phyloP scores from a whole-genome alignment of 1,140 invertebrate genomes.

The Bombus vancouverensis region DNA sequence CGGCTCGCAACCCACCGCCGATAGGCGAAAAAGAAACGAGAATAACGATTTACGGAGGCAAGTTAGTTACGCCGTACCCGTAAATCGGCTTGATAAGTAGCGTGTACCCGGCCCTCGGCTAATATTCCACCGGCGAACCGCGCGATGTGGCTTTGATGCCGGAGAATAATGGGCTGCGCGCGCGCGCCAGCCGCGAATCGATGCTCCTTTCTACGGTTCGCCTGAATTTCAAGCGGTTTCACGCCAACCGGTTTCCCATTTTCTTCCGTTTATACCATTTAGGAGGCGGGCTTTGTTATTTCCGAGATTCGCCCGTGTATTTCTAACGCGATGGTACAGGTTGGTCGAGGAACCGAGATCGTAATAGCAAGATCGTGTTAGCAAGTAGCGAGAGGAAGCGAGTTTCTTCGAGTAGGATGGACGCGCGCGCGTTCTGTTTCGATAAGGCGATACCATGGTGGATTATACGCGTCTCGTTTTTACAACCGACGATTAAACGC shows the following conservation, averaged over 20 bases:
- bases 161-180: slow-evolving; percentile 22
- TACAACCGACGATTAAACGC: background rate
- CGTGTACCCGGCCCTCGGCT: slow-evolving; percentile 16
- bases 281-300: background rate
- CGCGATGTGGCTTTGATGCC: slow-evolving; percentile 26
- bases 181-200: slow-evolving; percentile 19
- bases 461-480: background rate
- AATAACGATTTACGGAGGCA: slow-evolving; percentile 23
- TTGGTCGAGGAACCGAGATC: background rate
- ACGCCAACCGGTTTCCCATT: slow-evolving; percentile 10
- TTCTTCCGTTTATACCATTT: background rate
- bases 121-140: slow-evolving; percentile 12
- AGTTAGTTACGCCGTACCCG: slow-evolving; percentile 47
- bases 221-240: slow-evolving; percentile 3
- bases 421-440: background rate
- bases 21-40: slow-evolving; percentile 42
- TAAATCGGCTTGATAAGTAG: slow-evolving; percentile 41
- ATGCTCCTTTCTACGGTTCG: slow-evolving; percentile 7
- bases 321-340: background rate
- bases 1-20: slow-evolving; percentile 28
- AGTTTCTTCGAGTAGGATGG: background rate
- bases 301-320: background rate
- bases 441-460: background rate
- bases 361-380: background rate
- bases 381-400: no score